Evolutionary conservation across 2,888 invertebrate species (phyloP), one percentile per base, ranked within the genome.

Genomic region (Baronia brevicornis): DNA sequence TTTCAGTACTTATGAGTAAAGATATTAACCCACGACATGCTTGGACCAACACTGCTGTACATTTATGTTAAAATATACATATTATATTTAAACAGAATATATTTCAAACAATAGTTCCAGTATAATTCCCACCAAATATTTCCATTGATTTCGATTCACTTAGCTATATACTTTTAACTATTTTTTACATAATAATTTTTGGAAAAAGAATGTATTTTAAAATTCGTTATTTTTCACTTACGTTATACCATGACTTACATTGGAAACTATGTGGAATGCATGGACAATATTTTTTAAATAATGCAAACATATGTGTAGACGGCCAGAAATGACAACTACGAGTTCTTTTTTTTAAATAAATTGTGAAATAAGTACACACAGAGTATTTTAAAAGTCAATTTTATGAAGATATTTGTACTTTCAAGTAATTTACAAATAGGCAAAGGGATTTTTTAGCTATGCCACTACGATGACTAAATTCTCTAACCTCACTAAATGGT

Each of bases 401-500:
- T 50, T 44, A 44, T 52, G 54, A 42, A 55, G 62, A 60, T 57
- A 59, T 70, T 63, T 73, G 73, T 73, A 73, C 72, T 73, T 41
- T 74, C 53, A 56, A 59, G 41, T 65, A 59, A 62, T 49, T 48
- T 51, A 57, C 43, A 54, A 53, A 39, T 56, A 64, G 55, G 54
- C 57, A 55, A 58, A 43, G 52, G 51, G 41, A 36, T 46, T 38
- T 48, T 40, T 48, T 37, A 30, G 24, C 51, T 46, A 56, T 54
- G 58, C 51, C 44, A 49, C 62, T 72, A 67, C 54, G 46, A 50
- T 38, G 46, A 51, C 62, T 67, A 69, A 52, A 48, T 44, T 34
- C 36, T 51, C 65, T 73, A 73, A 61, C 45, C 45, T 66, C 47
- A 64, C 66, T 74, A 68, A 68, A 71, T 77, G 77, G 75, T 77